Conservation (phyloP, 2,797 vertebrate genomes). For the Gouania willdenowi region DNA sequence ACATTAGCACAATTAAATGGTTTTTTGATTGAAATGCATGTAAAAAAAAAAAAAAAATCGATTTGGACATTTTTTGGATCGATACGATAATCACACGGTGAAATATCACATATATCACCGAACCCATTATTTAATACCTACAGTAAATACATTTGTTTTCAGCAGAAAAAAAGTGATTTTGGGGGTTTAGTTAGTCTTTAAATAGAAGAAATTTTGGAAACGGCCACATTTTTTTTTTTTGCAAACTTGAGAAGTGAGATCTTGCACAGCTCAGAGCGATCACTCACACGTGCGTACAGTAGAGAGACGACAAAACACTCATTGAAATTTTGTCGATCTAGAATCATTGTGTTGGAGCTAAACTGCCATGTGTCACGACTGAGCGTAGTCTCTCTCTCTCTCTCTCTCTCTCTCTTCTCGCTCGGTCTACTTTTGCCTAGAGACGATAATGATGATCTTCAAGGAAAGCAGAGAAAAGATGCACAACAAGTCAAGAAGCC, state of each 20-base stretch:
- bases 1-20: no score
- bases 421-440: conserved; percentile 23
- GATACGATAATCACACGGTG: no score
- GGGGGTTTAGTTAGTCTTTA: no score
- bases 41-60: no score
- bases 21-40: no score
- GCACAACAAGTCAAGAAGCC: conserved; percentile 71
- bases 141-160: no score
- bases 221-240: conserved; percentile 18
- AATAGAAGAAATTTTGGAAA: no score
- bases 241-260: conserved; percentile 32
- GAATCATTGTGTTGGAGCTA: conserved; percentile 31
- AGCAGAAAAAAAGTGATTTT: no score
- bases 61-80: no score
- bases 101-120: no score
- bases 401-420: neutral
- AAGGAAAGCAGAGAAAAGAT: conserved; percentile 56
- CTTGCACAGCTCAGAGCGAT: conserved; percentile 34
- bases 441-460: conserved; percentile 68
- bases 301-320: conserved; percentile 44
- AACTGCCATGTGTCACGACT: conserved; percentile 37
- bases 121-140: no score
- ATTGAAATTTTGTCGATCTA: conserved; percentile 55
- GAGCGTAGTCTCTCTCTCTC: conserved; percentile 2
- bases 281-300: conserved; percentile 39